phyloP scores from a whole-genome alignment of 2,888 invertebrate genomes.

The Gastracanthus pulcherrimus region DNA sequence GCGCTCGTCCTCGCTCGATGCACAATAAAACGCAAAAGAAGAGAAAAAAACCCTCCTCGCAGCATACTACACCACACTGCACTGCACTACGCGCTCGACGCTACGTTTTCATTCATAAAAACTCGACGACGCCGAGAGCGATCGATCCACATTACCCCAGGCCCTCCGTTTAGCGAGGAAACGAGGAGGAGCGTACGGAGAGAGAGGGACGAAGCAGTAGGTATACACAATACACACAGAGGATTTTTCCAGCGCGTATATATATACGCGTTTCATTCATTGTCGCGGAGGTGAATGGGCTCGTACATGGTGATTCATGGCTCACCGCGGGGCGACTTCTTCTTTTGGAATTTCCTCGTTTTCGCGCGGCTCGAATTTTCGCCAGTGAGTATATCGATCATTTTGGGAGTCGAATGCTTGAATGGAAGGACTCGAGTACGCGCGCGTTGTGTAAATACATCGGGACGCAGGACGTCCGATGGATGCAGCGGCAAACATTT shows the following conservation, averaged over 20 bases:
- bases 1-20: background rate
- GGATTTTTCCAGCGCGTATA: conserved; percentile 12
- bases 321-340: conserved; percentile 7
- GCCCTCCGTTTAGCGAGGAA: conserved; percentile 32
- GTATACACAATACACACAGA: background rate
- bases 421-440: background rate
- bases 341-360: background rate
- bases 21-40: background rate
- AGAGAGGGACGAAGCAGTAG: too few species aligned
- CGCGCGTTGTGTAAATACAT: background rate
- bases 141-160: conserved; percentile 27
- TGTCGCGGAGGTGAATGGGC: conserved; percentile 1
- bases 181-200: background rate
- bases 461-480: conserved; percentile 20
- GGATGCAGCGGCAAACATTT: conserved; percentile 10
- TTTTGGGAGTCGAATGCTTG: background rate
- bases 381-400: conserved; percentile 30
- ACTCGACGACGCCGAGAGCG: background rate
- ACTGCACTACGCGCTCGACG: background rate
- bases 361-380: conserved; percentile 33
- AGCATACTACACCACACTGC: too few species aligned
- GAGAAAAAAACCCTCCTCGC: too few species aligned
- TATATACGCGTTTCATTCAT: conserved; percentile 26
- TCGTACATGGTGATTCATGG: conserved; percentile 24
- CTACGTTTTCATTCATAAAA: conserved; percentile 20